Base-by-base conservation (phyloP, 2,113 vertebrate genomes). In the Heterochromis multidens region DNA sequence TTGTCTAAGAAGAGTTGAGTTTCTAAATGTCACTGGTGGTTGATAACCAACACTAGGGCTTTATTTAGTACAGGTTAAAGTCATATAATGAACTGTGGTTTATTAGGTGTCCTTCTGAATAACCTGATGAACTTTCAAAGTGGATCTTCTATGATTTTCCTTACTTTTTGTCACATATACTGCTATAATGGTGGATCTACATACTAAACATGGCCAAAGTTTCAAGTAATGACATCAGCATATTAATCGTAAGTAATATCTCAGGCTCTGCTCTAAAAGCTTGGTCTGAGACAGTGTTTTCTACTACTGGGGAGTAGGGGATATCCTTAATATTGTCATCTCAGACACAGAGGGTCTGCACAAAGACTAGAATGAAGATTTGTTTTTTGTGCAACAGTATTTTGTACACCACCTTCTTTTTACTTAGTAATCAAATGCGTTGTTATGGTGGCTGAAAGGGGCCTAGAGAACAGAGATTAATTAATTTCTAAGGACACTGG, bases 401-500 rank as follows among this genome's bases (percentile, higher is more conserved):
- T 74, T 74, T 33, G 46, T 74, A n/a, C 70, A 74, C 19, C 70
- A 54, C 54, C 4, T 74, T 74, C 27, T 74, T 54, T 74, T 54
- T 54, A 54, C 80, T 81, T 67, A 79, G 70, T 59, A 85, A 86
- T 86, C 59, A 87, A 84, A 87, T 74, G 70, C 74, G 16, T 6
- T 25, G 57, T 80, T 78, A 58, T 2, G 63, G 49, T 77, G 77
- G 35, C 49, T 46, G 74, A 90, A 88, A 80, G 62, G 35, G 37
- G 77, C 37, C 49, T 49, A 37, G 58, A 88, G 79, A 85, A 67
- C 61, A 57, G 40, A 80, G 80, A 88, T 86, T 91, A 63, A 88
- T 94, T 93, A 54, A 91, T 92, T 93, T 92, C 77, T 65, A 70
- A 92, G 62, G 72, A 85, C 88, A 87, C 88, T 82, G 40, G 87